Percentiles rank a stretch among this genome's conserved stretches.
phyloP scores from a whole-genome alignment of 2,888 invertebrate genomes.

The Punctoribates punctum region DNA sequence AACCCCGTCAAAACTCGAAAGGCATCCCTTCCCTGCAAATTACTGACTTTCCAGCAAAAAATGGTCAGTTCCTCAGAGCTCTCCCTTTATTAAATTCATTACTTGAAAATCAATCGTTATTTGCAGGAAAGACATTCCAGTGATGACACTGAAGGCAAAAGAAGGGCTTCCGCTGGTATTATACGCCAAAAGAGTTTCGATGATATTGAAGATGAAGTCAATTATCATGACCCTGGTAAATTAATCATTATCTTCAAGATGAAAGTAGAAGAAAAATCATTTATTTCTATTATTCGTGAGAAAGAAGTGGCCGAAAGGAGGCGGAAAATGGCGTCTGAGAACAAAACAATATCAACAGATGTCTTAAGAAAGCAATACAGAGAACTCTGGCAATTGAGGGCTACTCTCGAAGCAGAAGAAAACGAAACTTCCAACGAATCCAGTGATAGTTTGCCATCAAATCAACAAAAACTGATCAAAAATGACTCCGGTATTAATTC shows the following conservation, averaged over 20 bases:
- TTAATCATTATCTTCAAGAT: no score
- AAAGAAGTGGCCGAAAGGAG: slow-evolving; percentile 14
- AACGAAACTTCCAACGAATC: background rate
- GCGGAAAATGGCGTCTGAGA: background rate
- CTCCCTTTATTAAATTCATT: background rate
- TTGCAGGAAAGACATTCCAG: background rate
- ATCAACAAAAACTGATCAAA: slow-evolving; percentile 20
- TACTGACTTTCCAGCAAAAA: background rate
- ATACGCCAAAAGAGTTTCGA: slow-evolving; percentile 38
- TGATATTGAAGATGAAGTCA: slow-evolving; percentile 34
- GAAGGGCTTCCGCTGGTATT: slow-evolving; percentile 32
- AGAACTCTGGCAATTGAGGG: slow-evolving; percentile 41
- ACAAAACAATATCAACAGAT: background rate
- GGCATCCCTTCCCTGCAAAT: slow-evolving; percentile 26
- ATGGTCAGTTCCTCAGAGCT: background rate
- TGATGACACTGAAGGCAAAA: background rate
- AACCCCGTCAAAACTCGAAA: background rate
- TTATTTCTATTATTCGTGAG: background rate
- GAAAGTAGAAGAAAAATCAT: background rate
- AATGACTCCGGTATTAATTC: slow-evolving; percentile 25
- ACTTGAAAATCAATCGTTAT: background rate
- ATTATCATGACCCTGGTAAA: background rate
- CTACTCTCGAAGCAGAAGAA: slow-evolving; percentile 40
- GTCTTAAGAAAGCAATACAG: slow-evolving; percentile 23
- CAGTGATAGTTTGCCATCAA: slow-evolving; percentile 18